A percentile compares a stretch with the other conserved stretches of the same genome.
These are phyloP conservation scores for Heliocidaris tuberculata DNA, from an alignment of 35 echinoderm and acorn worm species.

Conservation along the genomic window DNA sequence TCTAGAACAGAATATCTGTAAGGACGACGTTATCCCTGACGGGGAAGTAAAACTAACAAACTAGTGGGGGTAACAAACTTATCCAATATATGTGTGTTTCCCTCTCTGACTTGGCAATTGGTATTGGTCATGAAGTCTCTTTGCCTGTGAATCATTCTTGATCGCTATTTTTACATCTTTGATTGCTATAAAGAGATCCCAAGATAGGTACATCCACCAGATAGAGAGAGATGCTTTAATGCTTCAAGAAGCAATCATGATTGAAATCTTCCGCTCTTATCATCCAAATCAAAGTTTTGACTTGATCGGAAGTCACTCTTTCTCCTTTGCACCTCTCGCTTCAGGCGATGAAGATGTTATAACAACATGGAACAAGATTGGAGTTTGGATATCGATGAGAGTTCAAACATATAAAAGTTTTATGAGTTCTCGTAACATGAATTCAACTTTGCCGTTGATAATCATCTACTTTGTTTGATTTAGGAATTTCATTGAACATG, in stretches of 20 bases:
- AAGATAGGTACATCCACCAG: not conserved
- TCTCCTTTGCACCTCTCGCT: not conserved
- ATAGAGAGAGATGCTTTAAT: not conserved
- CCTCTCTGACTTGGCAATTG: not conserved
- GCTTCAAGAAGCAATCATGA: not conserved
- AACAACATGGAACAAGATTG: not conserved
- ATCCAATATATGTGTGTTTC: not conserved
- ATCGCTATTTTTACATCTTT: not conserved
- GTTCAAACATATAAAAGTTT: no score
- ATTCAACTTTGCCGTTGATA: no score
- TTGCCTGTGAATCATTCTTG: not conserved
- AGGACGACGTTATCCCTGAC: no score
- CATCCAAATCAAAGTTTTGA: not conserved
- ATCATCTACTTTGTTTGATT: no score
- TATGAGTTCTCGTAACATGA: no score
- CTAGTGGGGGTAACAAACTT: no score
- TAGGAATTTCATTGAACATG: no score
- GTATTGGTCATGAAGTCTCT: not conserved
- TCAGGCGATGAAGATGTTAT: not conserved
- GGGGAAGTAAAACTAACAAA: no score
- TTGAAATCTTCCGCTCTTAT: slow-evolving; percentile 10
- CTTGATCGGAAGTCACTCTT: not conserved
- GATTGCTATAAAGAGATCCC: not conserved
- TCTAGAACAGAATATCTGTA: no score
- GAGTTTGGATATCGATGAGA: not conserved